Evolutionary conservation across 2,113 vertebrate genomes (phyloP).

Genomic region (Nematolebias whitei): DNA sequence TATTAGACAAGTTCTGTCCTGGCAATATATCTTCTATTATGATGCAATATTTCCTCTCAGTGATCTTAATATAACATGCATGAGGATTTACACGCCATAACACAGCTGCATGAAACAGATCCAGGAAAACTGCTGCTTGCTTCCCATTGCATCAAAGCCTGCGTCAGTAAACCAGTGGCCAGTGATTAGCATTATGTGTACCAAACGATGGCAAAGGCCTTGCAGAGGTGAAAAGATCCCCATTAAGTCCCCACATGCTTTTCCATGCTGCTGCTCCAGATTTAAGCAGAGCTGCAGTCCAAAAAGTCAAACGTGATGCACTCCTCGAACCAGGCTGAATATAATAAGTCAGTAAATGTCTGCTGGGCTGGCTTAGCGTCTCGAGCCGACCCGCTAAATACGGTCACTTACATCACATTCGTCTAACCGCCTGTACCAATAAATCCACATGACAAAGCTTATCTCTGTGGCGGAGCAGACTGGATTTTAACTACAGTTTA

Average conservation of each 20-base stretch:
- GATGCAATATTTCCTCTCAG: not conserved
- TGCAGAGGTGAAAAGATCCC: constrained; percentile 60
- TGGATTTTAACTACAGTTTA: not conserved
- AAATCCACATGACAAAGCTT: constrained; percentile 16
- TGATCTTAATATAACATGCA: not conserved
- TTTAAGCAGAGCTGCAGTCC: constrained; percentile 49
- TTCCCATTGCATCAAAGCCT: constrained; percentile 55
- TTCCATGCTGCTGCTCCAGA: constrained; percentile 55
- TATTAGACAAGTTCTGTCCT: too few species aligned
- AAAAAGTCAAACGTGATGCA: constrained; percentile 39
- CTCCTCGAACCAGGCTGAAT: constrained; percentile 19
- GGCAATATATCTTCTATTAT: not conserved
- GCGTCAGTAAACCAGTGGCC: constrained; percentile 55
- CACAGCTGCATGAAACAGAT: constrained; percentile 17
- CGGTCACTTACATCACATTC: constrained; percentile 66
- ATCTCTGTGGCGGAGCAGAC: not conserved
- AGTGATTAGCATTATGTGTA: constrained; percentile 32
- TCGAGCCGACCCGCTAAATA: constrained; percentile 64
- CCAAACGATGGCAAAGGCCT: constrained; percentile 30
- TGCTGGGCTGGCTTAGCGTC: constrained; percentile 57
- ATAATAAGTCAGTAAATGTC: constrained; percentile 67
- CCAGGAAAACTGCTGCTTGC: constrained; percentile 40
- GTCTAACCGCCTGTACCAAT: constrained; percentile 28
- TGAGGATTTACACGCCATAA: constrained; percentile 14
- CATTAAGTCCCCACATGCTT: constrained; percentile 40